Conservation (phyloP, 2,888 invertebrate species). For the Pachycephus smyrnensis region DNA sequence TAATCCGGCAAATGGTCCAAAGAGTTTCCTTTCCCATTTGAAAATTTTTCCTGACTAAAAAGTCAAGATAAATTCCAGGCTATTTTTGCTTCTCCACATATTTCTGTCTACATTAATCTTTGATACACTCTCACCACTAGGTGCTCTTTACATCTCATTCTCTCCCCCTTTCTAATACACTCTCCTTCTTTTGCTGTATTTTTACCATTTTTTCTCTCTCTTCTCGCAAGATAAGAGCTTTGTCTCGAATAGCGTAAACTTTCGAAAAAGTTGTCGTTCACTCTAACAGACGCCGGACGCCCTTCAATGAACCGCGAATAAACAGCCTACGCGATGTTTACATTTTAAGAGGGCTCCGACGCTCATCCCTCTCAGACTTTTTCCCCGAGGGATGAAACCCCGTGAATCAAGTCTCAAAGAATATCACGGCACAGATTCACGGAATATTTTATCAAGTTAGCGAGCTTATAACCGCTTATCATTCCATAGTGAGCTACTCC, state of each 20-base stretch:
- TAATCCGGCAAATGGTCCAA: not conserved
- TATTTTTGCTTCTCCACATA: not conserved
- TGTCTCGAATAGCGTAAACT: not conserved
- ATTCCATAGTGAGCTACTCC: not conserved
- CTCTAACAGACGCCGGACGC: not conserved
- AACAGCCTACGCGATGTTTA: not conserved
- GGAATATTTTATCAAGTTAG: constrained; percentile 16
- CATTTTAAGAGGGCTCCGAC: not conserved
- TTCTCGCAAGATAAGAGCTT: not conserved
- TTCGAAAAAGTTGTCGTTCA: not conserved
- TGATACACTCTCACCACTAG: not conserved
- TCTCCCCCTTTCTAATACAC: not conserved
- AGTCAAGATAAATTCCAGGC: too few species aligned
- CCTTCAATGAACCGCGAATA: not conserved
- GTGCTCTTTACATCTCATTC: not conserved
- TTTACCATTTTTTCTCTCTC: not conserved
- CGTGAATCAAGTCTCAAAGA: not conserved
- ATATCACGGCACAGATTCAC: constrained; percentile 16
- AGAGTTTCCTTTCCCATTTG: not conserved
- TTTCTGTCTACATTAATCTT: not conserved
- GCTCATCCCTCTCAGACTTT: not conserved
- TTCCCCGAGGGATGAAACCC: not conserved
- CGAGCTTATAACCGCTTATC: not conserved
- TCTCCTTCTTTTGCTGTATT: not conserved
- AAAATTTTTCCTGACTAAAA: too few species aligned